Base-by-base conservation (phyloP, 23 tunicate genomes). In the Ascidia mentula region DNA sequence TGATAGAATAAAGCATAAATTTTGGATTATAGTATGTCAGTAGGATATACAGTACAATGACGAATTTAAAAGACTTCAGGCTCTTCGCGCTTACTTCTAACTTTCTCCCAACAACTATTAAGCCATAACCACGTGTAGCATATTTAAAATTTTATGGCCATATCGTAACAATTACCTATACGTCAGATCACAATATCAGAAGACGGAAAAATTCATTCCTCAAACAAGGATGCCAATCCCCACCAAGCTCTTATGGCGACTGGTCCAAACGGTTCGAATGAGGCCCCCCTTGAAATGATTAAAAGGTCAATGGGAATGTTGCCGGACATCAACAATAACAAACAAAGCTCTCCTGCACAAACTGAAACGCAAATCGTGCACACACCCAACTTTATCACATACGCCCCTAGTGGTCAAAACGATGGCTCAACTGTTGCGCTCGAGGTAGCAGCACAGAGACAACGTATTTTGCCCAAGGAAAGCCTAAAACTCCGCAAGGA, bases 371-470 rank as follows among this genome's bases (percentile, higher is more conserved):
- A 32, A 31, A 31, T 40, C 13, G 69, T 45, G 18, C 80, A 77
- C 69, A 32, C 79, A 2, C 90, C 90, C 1, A 79, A 72, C 39
- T 86, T 86, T 73, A 86, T 86, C 73, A 24, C 84, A 24, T 30
- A 38, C 53, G 38, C 34, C 34, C 18, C 53, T 38, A 37, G 53
- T 33, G 46, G 34, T 2, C 26, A 35, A 18, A 46, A n/a, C 34
- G 24, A 9, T 36, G 46, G 31, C 28, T 40, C 34, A 4, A 6
- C 38, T 4, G 1, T 15, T 1, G 73, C 45, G 24, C 82, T 60
- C 60, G 13, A 36, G 34, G 34, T 45, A 22, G 88, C 69, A n/a
- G 36, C 53, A 39, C 36, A 69, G 18, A 73, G 88, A 34, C 40
- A 42, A 26, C 65, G 65, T 38, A 70, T 38, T 6, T 32, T 80